Conservation (phyloP, 2,113 vertebrate species). For the Cariama cristata region DNA sequence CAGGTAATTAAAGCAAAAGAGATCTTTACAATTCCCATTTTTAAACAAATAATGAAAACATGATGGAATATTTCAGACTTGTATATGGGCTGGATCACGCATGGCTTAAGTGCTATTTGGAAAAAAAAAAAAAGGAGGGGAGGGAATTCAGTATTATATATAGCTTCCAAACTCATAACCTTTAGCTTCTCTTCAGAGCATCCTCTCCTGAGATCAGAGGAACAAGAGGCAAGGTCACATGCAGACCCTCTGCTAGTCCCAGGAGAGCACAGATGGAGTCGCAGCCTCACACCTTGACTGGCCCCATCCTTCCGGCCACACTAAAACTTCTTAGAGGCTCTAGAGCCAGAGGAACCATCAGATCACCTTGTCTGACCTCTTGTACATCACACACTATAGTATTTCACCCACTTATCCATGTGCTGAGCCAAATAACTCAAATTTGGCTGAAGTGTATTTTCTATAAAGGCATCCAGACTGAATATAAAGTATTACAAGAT, state of each 20-base stretch:
- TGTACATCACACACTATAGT: constrained; percentile 20
- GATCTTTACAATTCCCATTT: constrained; percentile 1
- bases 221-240: not conserved
- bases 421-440: constrained; percentile 38
- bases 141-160: not conserved
- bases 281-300: not conserved
- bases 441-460: constrained; percentile 26
- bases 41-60: constrained; percentile 58
- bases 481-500: constrained; percentile 20
- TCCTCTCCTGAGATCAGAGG: not conserved
- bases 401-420: constrained; percentile 28
- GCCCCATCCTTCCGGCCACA: not conserved
- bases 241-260: not conserved
- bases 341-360: not conserved
- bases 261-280: not conserved
- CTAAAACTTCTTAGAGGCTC: not conserved
- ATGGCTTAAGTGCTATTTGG: not conserved
- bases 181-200: not conserved
- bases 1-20: constrained; percentile 53
- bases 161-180: not conserved
- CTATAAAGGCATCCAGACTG: constrained; percentile 33
- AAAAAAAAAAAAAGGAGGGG: not conserved
- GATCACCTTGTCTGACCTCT: constrained; percentile 58
- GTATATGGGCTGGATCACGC: not conserved
- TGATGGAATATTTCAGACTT: constrained; percentile 39